Evolutionary conservation across 2,888 invertebrate genomes (phyloP).

Genomic region (Ametastegia equiseti): DNA sequence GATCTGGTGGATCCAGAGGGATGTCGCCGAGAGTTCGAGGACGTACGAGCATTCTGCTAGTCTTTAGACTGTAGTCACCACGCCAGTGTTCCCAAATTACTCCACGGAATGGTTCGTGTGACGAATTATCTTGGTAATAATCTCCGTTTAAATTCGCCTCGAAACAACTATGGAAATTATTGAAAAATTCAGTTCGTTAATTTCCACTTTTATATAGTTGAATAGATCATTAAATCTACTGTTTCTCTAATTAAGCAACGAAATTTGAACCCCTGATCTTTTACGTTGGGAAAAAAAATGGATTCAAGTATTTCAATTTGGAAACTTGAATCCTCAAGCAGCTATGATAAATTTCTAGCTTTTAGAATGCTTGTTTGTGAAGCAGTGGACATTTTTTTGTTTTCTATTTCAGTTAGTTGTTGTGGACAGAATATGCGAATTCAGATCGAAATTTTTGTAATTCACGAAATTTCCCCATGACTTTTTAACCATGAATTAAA

Average conservation of each 20-base stretch:
- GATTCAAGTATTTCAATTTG: too few species aligned
- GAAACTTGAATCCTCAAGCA: too few species aligned
- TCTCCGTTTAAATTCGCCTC: constrained; percentile 80
- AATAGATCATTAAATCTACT: neutral
- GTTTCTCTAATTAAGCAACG: neutral
- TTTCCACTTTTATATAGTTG: too few species aligned
- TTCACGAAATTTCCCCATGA: neutral
- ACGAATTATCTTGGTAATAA: constrained; percentile 75
- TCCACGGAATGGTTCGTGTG: constrained; percentile 77
- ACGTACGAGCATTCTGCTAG: constrained; percentile 77
- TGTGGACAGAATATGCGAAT: neutral
- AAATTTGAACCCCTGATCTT: neutral
- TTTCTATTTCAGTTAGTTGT: too few species aligned
- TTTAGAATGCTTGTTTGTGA: too few species aligned
- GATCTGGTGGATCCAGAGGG: constrained; percentile 41
- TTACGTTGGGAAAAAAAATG: too few species aligned
- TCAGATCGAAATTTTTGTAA: neutral
- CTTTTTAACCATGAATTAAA: neutral
- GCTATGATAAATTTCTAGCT: too few species aligned
- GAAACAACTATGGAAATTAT: constrained; percentile 75
- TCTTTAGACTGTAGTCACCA: constrained; percentile 78
- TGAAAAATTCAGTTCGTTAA: too few species aligned
- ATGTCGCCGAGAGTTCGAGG: constrained; percentile 54
- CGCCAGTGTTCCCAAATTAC: constrained; percentile 80
- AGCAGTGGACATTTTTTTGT: too few species aligned